phyloP scores from a whole-genome alignment of 2,797 vertebrate genomes.

The Alectoris magna region DNA sequence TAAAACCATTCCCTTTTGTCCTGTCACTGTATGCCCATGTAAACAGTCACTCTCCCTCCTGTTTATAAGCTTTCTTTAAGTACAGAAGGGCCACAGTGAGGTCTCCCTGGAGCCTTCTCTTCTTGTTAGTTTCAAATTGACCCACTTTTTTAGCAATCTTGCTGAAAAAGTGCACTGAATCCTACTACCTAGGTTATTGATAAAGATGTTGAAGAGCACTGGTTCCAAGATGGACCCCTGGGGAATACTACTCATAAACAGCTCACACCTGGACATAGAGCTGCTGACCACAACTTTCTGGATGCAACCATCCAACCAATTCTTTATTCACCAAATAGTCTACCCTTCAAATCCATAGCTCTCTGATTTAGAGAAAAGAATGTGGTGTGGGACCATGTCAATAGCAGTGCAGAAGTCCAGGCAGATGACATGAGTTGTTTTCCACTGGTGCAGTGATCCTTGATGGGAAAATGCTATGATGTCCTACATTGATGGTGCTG shows the following conservation, averaged over 20 bases:
- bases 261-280: background rate
- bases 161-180: background rate
- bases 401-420: background rate
- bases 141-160: no score
- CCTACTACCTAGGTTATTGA: background rate
- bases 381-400: background rate
- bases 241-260: background rate
- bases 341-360: background rate
- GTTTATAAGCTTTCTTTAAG: no score
- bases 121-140: no score
- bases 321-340: background rate
- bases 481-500: fast-evolving
- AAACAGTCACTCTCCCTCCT: no score
- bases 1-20: no score
- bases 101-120: no score
- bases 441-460: background rate
- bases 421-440: background rate
- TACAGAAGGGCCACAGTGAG: no score
- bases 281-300: background rate
- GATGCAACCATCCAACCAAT: background rate
- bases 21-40: no score
- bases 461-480: background rate
- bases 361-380: background rate
- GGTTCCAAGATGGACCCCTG: background rate
- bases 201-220: background rate